Percentiles rank a stretch among this genome's conserved stretches.
Evolutionary conservation across 2,888 invertebrate species (phyloP).

Genomic region (Ectropis crepuscularia): DNA sequence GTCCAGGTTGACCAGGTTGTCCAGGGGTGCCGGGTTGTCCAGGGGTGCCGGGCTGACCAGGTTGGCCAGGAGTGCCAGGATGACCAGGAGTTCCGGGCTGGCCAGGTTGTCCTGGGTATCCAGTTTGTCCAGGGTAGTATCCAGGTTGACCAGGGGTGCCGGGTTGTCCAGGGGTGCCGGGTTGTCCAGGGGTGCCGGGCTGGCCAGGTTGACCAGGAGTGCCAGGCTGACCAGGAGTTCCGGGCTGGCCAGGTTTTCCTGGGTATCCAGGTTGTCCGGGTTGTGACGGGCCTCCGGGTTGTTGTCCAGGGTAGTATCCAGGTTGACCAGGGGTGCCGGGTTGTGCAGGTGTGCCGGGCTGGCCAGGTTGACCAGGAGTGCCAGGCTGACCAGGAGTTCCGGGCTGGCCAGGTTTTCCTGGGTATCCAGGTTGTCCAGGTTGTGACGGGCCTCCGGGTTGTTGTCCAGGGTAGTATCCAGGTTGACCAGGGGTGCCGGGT

Average conservation of each 20-base stretch:
- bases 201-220: slow-evolving; percentile 48
- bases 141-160: slow-evolving; percentile 39
- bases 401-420: slow-evolving; percentile 24
- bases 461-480: slow-evolving; percentile 40
- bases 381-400: slow-evolving; percentile 43
- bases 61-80: not conserved
- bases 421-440: slow-evolving; percentile 37
- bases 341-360: slow-evolving; percentile 18
- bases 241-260: slow-evolving; percentile 46
- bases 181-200: slow-evolving; percentile 46
- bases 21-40: slow-evolving; percentile 5
- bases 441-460: slow-evolving; percentile 7
- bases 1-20: not conserved
- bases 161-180: slow-evolving; percentile 32
- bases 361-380: slow-evolving; percentile 33
- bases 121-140: not conserved
- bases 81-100: slow-evolving; percentile 2
- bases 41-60: not conserved
- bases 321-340: slow-evolving; percentile 22
- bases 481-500: slow-evolving; percentile 49
- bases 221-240: slow-evolving; percentile 47
- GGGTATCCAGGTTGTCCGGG: slow-evolving; percentile 40
- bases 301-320: slow-evolving; percentile 27
- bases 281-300: slow-evolving; percentile 11
- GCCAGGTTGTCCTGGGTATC: not conserved